A percentile compares a stretch with the other conserved stretches of the same genome.
phyloP scores from a whole-genome alignment of 2,888 invertebrate genomes.

The Sphecodes monilicornis region DNA sequence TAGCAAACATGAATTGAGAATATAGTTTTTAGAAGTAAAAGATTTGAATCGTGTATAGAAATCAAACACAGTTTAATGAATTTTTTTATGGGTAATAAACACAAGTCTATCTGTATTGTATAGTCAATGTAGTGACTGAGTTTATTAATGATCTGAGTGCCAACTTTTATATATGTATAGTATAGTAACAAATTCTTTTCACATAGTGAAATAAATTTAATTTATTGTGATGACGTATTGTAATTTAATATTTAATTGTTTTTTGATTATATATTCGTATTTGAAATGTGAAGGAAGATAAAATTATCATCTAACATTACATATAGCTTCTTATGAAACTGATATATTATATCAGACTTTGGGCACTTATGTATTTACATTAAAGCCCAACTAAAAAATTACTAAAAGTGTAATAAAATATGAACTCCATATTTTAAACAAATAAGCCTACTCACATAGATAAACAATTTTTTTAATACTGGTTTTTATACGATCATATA shows the following conservation, averaged over 20 bases:
- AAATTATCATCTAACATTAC: slow-evolving; percentile 7
- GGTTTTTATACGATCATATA: neutral
- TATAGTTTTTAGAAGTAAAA: neutral
- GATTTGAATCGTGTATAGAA: neutral
- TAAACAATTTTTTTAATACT: neutral
- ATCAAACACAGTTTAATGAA: slow-evolving; percentile 2
- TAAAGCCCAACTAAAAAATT: neutral
- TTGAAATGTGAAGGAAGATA: slow-evolving; percentile 4
- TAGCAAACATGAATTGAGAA: neutral
- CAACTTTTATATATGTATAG: slow-evolving; percentile 1
- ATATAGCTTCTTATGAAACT: slow-evolving; percentile 6
- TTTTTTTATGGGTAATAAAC: neutral
- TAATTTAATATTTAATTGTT: neutral
- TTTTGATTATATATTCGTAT: neutral
- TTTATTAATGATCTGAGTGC: neutral
- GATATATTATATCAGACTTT: neutral
- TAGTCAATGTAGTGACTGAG: slow-evolving; percentile 7
- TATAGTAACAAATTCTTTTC: neutral
- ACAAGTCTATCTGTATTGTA: neutral
- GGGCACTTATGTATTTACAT: neutral
- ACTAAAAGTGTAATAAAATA: neutral
- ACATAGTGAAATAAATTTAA: neutral
- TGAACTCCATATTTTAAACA: neutral
- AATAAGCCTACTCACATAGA: neutral
- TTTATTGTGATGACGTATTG: neutral